Percentiles rank a stretch among this genome's conserved stretches.
Conservation (phyloP, 2,797 vertebrate genomes). For the Anniella stebbinsi region DNA sequence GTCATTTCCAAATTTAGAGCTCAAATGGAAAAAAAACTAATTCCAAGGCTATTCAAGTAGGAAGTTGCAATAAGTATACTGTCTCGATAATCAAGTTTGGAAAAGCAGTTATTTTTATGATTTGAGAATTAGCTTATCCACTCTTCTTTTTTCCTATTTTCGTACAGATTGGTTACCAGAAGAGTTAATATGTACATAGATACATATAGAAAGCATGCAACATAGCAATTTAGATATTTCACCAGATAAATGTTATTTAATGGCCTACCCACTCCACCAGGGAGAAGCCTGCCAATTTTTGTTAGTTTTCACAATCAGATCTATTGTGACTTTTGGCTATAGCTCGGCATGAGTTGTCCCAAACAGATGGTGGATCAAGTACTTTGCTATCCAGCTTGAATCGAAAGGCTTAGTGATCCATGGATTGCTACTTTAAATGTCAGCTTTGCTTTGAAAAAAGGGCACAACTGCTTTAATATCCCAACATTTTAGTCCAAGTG, state of each 20-base stretch:
- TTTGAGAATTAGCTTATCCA: neutral
- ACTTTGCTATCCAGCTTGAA: neutral
- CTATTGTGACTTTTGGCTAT: neutral
- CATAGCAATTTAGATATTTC: neutral
- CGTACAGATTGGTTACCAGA: neutral
- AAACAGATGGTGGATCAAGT: neutral
- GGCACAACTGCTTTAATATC: neutral
- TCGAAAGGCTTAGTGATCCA: neutral
- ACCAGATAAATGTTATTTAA: neutral
- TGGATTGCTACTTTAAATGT: conserved; percentile 13
- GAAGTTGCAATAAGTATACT: neutral
- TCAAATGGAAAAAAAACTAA: neutral
- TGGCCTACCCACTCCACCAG: neutral
- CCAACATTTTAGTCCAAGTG: neutral
- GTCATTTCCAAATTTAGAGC: neutral
- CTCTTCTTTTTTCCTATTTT: neutral
- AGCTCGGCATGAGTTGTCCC: neutral
- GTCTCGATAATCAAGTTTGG: neutral
- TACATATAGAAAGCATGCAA: neutral
- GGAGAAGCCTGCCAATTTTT: neutral
- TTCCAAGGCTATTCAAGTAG: neutral
- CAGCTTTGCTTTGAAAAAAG: neutral
- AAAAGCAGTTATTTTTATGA: neutral
- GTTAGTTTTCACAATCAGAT: neutral
- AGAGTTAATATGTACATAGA: neutral